Percentiles rank a stretch among this genome's conserved stretches.
These are phyloP conservation scores for Theretra japonica DNA, from an alignment of 2,888 invertebrate genomes.

Conservation along the genomic window DNA sequence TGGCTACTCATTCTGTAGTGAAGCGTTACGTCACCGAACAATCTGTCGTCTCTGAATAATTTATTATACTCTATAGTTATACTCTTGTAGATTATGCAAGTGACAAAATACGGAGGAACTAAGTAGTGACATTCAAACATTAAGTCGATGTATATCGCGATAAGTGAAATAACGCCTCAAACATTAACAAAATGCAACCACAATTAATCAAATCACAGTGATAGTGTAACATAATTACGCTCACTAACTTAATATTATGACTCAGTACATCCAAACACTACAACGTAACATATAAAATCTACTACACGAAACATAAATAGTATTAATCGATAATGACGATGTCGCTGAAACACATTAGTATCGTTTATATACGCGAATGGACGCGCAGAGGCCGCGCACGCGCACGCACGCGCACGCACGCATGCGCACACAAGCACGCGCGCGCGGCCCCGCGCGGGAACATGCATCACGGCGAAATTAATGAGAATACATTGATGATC, in stretches of 20 bases:
- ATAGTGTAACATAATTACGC: conserved; percentile 76
- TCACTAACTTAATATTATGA: conserved; percentile 80
- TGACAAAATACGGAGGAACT: conserved; percentile 15
- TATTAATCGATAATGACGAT: conserved; percentile 60
- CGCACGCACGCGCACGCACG: conserved; percentile 27
- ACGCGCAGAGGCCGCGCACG: conserved; percentile 11
- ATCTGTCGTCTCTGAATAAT: conserved; percentile 34
- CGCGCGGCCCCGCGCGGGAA: not conserved
- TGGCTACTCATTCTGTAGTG: conserved; percentile 79
- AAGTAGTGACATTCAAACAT: conserved; percentile 10
- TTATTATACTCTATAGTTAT: conserved; percentile 26
- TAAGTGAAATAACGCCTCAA: conserved; percentile 57
- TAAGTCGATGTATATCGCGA: conserved; percentile 29
- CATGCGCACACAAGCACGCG: conserved; percentile 4
- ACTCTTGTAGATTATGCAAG: conserved; percentile 27
- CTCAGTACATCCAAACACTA: conserved; percentile 72
- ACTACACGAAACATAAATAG: conserved; percentile 66
- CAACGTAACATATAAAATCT: conserved; percentile 70
- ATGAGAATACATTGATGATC: conserved; percentile 42
- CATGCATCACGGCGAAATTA: conserved; percentile 38
- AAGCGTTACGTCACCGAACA: conserved; percentile 74
- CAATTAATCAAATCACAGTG: conserved; percentile 80
- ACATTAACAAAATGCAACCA: conserved; percentile 75
- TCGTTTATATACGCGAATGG: conserved; percentile 9
- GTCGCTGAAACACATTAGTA: conserved; percentile 49